phyloP scores from a whole-genome alignment of 2,888 invertebrate genomes.

The Pheosia gnoma region DNA sequence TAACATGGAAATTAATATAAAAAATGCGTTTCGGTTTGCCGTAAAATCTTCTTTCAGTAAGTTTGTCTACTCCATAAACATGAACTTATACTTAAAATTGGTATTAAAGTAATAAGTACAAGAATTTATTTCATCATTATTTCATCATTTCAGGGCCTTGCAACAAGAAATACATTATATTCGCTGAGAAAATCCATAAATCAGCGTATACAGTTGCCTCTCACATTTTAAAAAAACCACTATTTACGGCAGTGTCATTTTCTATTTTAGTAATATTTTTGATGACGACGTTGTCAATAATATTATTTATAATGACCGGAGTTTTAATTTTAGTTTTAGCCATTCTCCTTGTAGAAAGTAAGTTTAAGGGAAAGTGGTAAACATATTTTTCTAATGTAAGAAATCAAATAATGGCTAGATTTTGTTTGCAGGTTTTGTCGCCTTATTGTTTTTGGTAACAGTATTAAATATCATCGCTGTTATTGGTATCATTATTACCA shows the following conservation, averaged over 20 bases:
- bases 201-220: slow-evolving; percentile 12
- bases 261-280: slow-evolving; percentile 33
- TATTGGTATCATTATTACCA: slow-evolving; percentile 7
- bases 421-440: slow-evolving; percentile 40
- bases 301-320: slow-evolving; percentile 38
- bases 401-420: no score
- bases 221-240: slow-evolving; percentile 45
- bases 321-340: slow-evolving; percentile 40
- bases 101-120: no score
- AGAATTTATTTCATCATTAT: not conserved
- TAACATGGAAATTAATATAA: slow-evolving; percentile 62
- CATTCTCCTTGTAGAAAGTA: slow-evolving; percentile 62
- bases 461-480: slow-evolving; percentile 20
- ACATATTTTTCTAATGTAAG: no score
- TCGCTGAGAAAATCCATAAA: slow-evolving; percentile 22
- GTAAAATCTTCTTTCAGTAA: not conserved
- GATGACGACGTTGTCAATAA: slow-evolving; percentile 34
- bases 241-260: slow-evolving; percentile 47
- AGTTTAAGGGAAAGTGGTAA: slow-evolving; percentile 11
- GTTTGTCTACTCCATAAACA: no score
- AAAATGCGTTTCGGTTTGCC: slow-evolving; percentile 56
- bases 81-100: no score
- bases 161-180: slow-evolving; percentile 21
- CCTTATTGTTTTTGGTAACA: slow-evolving; percentile 17
- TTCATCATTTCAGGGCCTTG: slow-evolving; percentile 41